Evolutionary conservation across 2,888 invertebrate genomes (phyloP), one percentile per base, ranked within the genome.

Genomic region (Caenorhabditis becei): DNA sequence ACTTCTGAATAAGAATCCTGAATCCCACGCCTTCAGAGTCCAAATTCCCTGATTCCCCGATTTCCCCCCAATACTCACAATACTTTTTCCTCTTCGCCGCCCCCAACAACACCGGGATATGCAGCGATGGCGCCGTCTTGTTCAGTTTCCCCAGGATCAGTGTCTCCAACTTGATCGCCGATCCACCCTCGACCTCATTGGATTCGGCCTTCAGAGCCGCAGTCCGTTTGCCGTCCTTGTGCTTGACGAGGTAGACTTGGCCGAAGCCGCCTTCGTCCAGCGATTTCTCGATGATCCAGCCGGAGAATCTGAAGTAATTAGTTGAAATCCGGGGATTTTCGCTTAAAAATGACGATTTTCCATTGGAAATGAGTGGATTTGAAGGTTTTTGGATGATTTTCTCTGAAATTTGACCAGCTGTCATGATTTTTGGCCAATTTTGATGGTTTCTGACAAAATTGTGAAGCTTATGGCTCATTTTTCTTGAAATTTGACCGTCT

Each of bases 261-360:
- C 89, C 88, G 56, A 88, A 89, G 2, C 89, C 89, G 35, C 89
- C 89, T 56, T 88, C 89, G 62, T 87, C 88, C 26, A 89, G 61
- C 18, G 83, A 82, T 65, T 75, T 77, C 0, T 74, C 69, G 49
- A 88, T 80, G 14, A 23, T 41, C 87, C 87, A 89, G n/a, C 78
- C 77, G 10, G 85, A 86, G 66, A 88, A 83, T 49, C 80, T 84
- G 66, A n/a, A 41, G 47, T 2, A n/a, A 41, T n/a, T n/a, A 14
- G 32, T 32, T 32, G 14, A 8, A n/a, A n/a, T n/a, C n/a, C n/a
- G n/a, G n/a, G n/a, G n/a, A n/a, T n/a, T n/a, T n/a, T n/a, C n/a
- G n/a, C n/a, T n/a, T n/a, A n/a, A n/a, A n/a, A n/a, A n/a, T n/a
- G n/a, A n/a, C n/a, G n/a, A n/a, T n/a, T n/a, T n/a, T n/a, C n/a